A percentile compares a stretch with the other conserved stretches of the same genome.
phyloP scores from a whole-genome alignment of 2,113 vertebrate species.

The Scortum barcoo region DNA sequence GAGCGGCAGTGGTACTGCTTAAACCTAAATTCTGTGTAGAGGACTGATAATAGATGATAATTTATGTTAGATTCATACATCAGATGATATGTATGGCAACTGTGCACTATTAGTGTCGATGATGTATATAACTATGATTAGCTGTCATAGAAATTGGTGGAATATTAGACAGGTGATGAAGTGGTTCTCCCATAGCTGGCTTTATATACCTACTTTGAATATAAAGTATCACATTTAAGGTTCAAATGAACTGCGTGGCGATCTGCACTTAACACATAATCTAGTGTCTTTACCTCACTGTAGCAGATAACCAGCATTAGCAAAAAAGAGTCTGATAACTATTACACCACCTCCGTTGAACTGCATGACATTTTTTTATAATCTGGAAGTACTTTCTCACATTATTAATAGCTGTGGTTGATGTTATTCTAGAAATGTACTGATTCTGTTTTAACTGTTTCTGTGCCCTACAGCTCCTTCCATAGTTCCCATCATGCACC shows the following conservation, averaged over 20 bases:
- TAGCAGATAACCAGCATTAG: neutral
- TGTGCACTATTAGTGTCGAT: neutral
- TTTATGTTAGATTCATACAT: neutral
- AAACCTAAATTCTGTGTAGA: slow-evolving; percentile 16
- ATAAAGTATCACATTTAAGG: neutral
- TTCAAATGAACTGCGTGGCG: slow-evolving; percentile 1
- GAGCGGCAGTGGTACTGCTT: slow-evolving; percentile 19
- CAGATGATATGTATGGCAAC: neutral
- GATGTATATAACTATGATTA: neutral
- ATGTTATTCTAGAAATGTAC: slow-evolving; percentile 7
- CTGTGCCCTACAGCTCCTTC: slow-evolving; percentile 90
- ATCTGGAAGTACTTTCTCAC: neutral
- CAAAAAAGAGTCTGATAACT: neutral
- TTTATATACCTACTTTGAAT: neutral
- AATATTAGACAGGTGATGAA: slow-evolving; percentile 7
- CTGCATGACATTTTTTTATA: neutral
- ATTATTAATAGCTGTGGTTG: neutral
- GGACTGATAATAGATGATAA: neutral
- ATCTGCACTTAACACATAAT: neutral
- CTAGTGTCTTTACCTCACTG: neutral
- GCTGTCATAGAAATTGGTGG: neutral
- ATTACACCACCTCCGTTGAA: neutral
- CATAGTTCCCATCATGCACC: slow-evolving; percentile 98
- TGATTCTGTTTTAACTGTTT: slow-evolving; percentile 54
- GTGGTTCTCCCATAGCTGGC: neutral